A percentile compares a stretch with the other conserved stretches of the same genome.
These are phyloP conservation scores for Pyxicephalus adspersus DNA, from an alignment of 2,113 vertebrate genomes.

Conservation along the genomic window DNA sequence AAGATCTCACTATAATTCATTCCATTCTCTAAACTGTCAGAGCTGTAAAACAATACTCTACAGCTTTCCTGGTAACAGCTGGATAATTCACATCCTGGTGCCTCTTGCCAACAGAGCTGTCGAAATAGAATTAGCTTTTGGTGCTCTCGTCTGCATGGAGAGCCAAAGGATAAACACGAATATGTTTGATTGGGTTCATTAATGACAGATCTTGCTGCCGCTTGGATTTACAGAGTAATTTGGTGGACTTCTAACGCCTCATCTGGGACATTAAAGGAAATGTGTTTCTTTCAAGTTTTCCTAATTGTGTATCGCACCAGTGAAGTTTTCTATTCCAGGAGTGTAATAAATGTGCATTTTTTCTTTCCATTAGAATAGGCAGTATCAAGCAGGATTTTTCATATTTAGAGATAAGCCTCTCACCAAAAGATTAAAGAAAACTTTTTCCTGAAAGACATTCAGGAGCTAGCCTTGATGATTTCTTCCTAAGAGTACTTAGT, in stretches of 20 bases:
- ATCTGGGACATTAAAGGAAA: conserved; percentile 35
- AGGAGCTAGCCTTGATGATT: too few species aligned
- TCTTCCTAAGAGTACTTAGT: too few species aligned
- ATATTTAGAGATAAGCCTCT: too few species aligned
- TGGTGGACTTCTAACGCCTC: conserved; percentile 31
- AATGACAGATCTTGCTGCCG: conserved; percentile 13
- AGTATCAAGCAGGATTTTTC: not conserved
- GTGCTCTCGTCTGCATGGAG: conserved; percentile 16
- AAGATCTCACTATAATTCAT: too few species aligned
- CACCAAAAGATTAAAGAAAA: too few species aligned
- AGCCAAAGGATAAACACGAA: conserved; percentile 33
- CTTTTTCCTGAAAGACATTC: too few species aligned
- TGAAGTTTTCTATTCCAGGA: not conserved
- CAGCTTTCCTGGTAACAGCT: not conserved
- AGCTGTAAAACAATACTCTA: not conserved
- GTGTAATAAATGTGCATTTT: not conserved
- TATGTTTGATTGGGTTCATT: conserved; percentile 40
- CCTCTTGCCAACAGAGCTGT: conserved; percentile 26
- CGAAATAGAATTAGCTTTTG: conserved; percentile 46
- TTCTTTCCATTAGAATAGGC: conserved; percentile 15
- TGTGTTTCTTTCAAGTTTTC: conserved; percentile 42
- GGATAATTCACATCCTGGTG: not conserved
- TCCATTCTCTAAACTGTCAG: not conserved
- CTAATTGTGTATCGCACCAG: conserved; percentile 9
- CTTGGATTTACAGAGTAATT: conserved; percentile 27